These are phyloP conservation scores for Steatornis caripensis DNA, from an alignment of 2,113 vertebrate species.

Conservation along the genomic window DNA sequence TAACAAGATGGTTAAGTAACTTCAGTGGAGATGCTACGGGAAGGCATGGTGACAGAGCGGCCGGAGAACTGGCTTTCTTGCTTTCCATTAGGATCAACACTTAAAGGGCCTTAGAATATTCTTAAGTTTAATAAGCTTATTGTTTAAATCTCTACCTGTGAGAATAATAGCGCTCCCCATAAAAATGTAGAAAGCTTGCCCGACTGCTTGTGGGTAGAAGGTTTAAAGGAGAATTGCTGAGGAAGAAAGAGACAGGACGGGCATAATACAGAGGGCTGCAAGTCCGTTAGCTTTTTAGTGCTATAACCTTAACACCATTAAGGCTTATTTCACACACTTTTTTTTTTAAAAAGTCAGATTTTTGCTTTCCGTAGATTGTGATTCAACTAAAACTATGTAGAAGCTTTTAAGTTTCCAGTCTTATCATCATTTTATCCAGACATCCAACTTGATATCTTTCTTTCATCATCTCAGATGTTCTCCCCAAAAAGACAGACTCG, in stretches of 20 bases:
- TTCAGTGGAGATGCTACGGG: background rate
- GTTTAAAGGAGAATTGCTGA: background rate
- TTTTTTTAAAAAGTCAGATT: background rate
- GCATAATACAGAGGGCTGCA: background rate
- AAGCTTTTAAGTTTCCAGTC: background rate
- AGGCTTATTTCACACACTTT: background rate
- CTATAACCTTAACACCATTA: background rate
- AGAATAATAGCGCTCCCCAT: background rate
- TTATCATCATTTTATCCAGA: background rate
- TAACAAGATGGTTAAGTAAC: background rate
- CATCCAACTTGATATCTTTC: constrained; percentile 19
- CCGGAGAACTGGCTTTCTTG: background rate
- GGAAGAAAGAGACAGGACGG: background rate
- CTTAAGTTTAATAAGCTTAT: background rate
- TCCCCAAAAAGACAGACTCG: background rate
- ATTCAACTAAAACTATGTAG: background rate
- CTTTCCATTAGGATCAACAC: background rate
- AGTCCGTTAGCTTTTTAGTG: background rate
- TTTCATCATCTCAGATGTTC: background rate
- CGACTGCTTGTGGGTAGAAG: background rate
- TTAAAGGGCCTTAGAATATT: background rate
- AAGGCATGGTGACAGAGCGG: background rate
- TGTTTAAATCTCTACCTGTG: background rate
- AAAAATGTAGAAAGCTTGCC: background rate
- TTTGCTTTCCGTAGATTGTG: background rate